Evolutionary conservation across 2,797 vertebrate species (phyloP), one percentile per base, ranked within the genome.

Genomic region (Falco rusticolus): DNA sequence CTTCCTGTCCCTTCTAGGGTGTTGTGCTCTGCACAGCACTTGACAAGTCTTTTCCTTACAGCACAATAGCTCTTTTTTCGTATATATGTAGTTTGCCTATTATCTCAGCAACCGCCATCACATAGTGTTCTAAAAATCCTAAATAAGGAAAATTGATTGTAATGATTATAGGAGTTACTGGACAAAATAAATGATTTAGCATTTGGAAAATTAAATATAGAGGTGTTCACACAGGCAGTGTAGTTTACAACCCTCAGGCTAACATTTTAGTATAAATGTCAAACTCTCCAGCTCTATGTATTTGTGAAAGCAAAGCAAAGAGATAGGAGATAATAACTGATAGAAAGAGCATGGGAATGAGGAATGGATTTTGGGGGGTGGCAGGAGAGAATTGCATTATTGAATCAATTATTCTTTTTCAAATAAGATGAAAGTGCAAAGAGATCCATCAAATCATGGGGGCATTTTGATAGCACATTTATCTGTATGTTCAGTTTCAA

Each of bases 121-220:
- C 26, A 37, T 21, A 31, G n/a, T 47, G 24, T 59, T 83, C 53
- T 75, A 50, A 88, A 90, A 93, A 68, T 25, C 8, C 13, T 61
- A 74, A 70, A 68, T 51, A 78, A 82, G 51, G 92, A 92, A 74
- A 80, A 74, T 6, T 61, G 16, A 39, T 72, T 85, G 13, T 7
- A 56, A 48, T 53, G 22, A 39, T 74, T 63, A 19, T n/a, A 77
- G 37, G 12, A 76, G 19, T 34, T 87, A 43, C 31, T 43, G 18
- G 13, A 12, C 9, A 57, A 87, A 91, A 90, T 72, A 80, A 84
- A 87, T 4, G 19, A 47, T n/a, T 79, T 83, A 72, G 65, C 64
- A 41, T 91, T 83, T 91, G 18, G 25, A 91, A 94, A 95, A 93
- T 71, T 90, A 87, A 85, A 89, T 81, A 78, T 31, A 89, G 37